Evolutionary conservation across 2,113 vertebrate genomes (phyloP).

Genomic region (Syrmaticus mikado): DNA sequence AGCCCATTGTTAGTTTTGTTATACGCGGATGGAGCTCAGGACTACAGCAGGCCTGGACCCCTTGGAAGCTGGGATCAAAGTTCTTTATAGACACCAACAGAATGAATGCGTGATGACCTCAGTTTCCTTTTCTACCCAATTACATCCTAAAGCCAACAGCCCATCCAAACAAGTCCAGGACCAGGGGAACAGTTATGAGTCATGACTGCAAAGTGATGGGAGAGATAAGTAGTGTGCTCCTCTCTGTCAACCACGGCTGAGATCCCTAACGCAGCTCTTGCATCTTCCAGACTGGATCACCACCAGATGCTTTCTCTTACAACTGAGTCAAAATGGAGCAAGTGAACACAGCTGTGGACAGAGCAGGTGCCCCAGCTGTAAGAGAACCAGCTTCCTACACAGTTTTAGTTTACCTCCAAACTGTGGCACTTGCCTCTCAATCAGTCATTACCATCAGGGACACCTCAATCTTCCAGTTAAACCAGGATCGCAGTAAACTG

Average conservation of each 20-base stretch:
- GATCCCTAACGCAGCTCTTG: neutral
- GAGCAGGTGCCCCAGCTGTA: neutral
- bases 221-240: neutral
- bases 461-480: neutral
- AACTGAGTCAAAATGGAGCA: neutral
- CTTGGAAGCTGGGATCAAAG: neutral
- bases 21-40: neutral
- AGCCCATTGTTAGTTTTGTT: neutral
- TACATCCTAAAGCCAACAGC: conserved; percentile 8
- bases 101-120: conserved; percentile 2
- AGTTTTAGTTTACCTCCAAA: neutral
- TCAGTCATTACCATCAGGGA: neutral
- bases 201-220: neutral
- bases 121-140: conserved; percentile 4
- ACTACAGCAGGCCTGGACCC: neutral
- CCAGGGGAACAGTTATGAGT: neutral
- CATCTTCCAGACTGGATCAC: neutral
- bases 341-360: neutral
- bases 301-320: neutral
- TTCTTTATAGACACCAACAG: neutral
- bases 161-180: neutral
- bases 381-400: neutral
- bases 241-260: neutral
- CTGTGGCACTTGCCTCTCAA: neutral
- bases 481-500: neutral